Conservation (phyloP, 92 coral and sea anemone genomes). For the Phenganax stokvisi region DNA sequence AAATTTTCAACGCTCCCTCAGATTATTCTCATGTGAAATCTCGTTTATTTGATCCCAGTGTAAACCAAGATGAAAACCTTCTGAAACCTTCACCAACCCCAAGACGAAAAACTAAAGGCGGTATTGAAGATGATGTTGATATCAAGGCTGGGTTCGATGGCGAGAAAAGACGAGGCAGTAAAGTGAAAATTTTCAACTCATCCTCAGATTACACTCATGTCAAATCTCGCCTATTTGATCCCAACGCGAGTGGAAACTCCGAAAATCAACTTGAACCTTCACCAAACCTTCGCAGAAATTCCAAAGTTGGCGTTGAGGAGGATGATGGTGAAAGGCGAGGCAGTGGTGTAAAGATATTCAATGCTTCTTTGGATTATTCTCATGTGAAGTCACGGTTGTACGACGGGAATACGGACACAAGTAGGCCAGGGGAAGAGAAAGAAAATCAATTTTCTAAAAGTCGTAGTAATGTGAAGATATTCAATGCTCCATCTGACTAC, state of each 20-base stretch:
- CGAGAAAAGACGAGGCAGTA: conserved; percentile 28
- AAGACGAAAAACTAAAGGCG: not conserved
- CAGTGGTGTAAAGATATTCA: conserved; percentile 40
- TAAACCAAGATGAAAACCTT: too few relatives aligned
- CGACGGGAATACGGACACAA: not conserved
- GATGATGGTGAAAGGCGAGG: too few relatives aligned
- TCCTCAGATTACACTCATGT: conserved; percentile 72
- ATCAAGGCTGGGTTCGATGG: not conserved
- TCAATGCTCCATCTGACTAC: conserved; percentile 47
- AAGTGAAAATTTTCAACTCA: conserved; percentile 59
- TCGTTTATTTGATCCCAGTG: too few relatives aligned
- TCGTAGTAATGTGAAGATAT: conserved; percentile 46
- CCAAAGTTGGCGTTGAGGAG: too few relatives aligned
- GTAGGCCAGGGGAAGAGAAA: conserved; percentile 7
- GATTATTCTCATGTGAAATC: conserved; percentile 68
- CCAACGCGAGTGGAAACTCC: not conserved
- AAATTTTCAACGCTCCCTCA: conserved; percentile 57
- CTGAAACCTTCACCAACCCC: too few relatives aligned
- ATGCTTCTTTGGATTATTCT: conserved; percentile 60
- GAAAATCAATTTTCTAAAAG: conserved; percentile 43
- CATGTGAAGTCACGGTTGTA: conserved; percentile 45
- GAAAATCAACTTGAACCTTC: not conserved
- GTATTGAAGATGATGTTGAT: conserved; percentile 10
- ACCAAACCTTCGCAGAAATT: not conserved
- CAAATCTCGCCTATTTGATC: conserved; percentile 23